Evolutionary conservation across 2,888 invertebrate species (phyloP), one percentile per base, ranked within the genome.

Genomic region (Calephelis perditalis): DNA sequence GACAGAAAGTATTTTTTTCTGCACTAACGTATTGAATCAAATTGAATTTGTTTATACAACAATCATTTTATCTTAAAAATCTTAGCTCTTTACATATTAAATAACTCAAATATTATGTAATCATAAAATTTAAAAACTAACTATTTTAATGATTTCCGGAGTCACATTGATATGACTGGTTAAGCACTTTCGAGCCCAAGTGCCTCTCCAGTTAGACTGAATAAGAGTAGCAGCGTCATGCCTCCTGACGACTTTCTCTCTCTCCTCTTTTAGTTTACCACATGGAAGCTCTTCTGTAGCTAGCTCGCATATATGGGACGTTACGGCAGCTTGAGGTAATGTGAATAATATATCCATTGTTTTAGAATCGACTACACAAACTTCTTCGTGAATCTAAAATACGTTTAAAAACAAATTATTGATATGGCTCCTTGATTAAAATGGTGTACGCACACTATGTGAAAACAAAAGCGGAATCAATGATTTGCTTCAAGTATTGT

Each of bases 131-230:
- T 47, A 2, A 12, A 26, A 4, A 76, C 83, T 76, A 60, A 89
- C 89, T 52, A 64, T 47, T 75, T 83, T 88, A 0, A 73, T 59
- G 15, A 79, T 59, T 6, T 90, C 89, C 7, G 80, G 65, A 1
- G 81, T 68, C 7, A 82, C 67, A 7, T 44, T 10, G 0, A 74
- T 64, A 37, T 71, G 71, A 0, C 62, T 43, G 0, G 52, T 66
- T 10, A 90, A 69, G 62, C 81, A 82, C 56, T 77, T 83, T 12
- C 86, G 76, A 0, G 78, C 80, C 79, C 83, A 82, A 7, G 71
- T 62, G 3, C 88, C 87, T 70, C 86, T 76, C 89, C 89, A 89
- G 57, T 75, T 68, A 0, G 87, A 78, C 67, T 90, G 89, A 8
- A 90, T 65, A 0, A 71, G 12, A 0, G 78, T 84, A 0, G 87